Evolutionary conservation across 2,888 invertebrate species (phyloP), one percentile per base, ranked within the genome.

Genomic region (Ophion ellenae): DNA sequence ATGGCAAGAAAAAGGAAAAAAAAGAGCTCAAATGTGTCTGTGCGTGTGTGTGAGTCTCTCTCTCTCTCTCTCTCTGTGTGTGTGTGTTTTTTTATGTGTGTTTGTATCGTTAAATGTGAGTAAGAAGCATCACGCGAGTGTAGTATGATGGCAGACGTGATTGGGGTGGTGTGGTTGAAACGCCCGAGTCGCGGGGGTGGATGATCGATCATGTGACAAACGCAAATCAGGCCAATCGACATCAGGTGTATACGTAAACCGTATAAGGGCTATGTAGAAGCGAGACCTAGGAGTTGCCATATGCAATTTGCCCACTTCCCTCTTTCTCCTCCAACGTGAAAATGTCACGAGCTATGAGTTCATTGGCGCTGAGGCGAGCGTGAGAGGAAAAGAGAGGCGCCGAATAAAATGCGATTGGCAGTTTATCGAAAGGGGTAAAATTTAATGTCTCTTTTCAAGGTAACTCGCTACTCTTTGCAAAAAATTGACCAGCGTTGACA

Each of bases 211-310:
- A 84, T 89, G 89, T 89, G 89, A 87, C 88, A 87, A 89, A 89
- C 86, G 89, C 87, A 87, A 88, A 89, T 89, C 86, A 87, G 88
- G 89, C 88, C 87, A 89, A 87, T 89, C 86, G 83, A 86, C 86
- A 76, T 84, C 83, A 83, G 83, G 87, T 84, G 81, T 81, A 78
- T 83, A 81, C 77, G 81, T 83, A 69, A 81, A 78, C 63, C 81
- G 74, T 85, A 73, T 17, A 24, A 20, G n/a, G 76, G 69, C 75
- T 76, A 70, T 63, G 63, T 45, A 63, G 47, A 53, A 36, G n/a
- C 61, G 36, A 69, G 45, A 17, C 6, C 28, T 17, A 32, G n/a
- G 28, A 17, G 32, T 14, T 32, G 47, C 47, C 28, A 70, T 70
- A 17, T 10, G 17, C 32, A 32, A 57, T 57, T 73, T 73, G 2